Base-by-base conservation (phyloP, 2,888 invertebrate genomes). In the Drosophila nigricruria region DNA sequence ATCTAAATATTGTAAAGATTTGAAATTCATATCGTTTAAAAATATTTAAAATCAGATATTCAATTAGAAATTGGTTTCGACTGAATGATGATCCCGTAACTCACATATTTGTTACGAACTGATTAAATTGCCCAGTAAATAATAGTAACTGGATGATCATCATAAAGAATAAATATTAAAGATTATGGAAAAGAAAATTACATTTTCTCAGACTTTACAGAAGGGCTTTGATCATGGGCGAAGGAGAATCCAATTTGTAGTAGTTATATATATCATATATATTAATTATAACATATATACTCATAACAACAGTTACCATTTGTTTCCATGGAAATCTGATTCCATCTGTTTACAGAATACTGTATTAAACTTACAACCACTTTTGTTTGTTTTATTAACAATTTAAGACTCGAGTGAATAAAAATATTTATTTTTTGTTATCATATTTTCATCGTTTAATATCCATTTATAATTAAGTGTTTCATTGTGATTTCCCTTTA, bases 401-500 rank as follows among this genome's bases (percentile, higher is more conserved):
- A 30, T 30, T 30, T 30, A 9, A 9, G 30, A 30, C 16, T 32
- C 0, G 4, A 18, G 10, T 47, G n/a, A 16, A 25, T 25, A 12
- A 9, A 20, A 62, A 20, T 12, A 34, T 20, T 20, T n/a, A n/a
- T n/a, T n/a, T n/a, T n/a, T n/a, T 27, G 10, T 23, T 36, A 14
- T 60, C 16, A 20, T 25, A 36, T 61, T 36, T 50, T 14, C 57
- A n/a, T 42, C 18, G 27, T 49, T 27, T 36, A 42, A 54, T 27
- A 67, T 27, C 34, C 59, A 50, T 20, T 38, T 25, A 52, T 38
- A 42, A 10, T 25, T 9, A n/a, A 49, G 25, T 30, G 27, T 50
- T 40, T 30, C 38, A 62, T 53, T 54, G 47, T 53, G 20, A n/a
- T 50, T 20, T 32, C 25, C 42, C 43, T 64, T 74, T 50, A 62